Evolutionary conservation across 2,797 vertebrate species (phyloP), one percentile per base, ranked within the genome.

Genomic region (Mus spretus): DNA sequence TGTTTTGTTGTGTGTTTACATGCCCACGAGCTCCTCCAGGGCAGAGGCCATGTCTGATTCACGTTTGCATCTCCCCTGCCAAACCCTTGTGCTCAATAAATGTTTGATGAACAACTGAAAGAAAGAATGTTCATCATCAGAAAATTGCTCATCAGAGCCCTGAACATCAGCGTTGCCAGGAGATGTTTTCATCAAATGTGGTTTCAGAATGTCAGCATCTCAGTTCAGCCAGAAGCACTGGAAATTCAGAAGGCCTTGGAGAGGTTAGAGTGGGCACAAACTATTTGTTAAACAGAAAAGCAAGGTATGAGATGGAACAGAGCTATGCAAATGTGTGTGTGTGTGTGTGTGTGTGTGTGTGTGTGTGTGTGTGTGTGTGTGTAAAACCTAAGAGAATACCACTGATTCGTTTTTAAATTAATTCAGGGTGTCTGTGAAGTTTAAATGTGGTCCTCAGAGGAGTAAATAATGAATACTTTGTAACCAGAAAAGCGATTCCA

Each of bases 351-450:
- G 65, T 65, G 63, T 65, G 61, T 63, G 61, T 63, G 61, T 63
- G 61, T 63, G 24, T 63, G 63, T 31, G 28, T 31, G 63, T 31
- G 65, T 70, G 65, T 34, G 13, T 34, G 13, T 67, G 65, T 70
- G 34, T 70, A 96, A 74, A 61, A 92, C 22, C 87, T 96, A 15
- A 80, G 94, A 97, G 88, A 97, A 92, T 91, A 91, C 47, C 78
- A 96, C 89, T 97, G 97, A 96, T 97, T 98, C 98, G 90, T 94
- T 97, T 97, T 94, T 88, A 97, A 98, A 98, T 98, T 98, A 98
- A 97, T 97, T 72, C 93, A 77, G 97, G 98, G 59, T 97, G 91
- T 98, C 98, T 98, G 97, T 92, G 85, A 95, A 97, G 96, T 96
- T 98, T 97, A 98, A 98, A 98, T 95, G 96, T 89, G 92, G 97